Evolutionary conservation across 1,140 invertebrate genomes (phyloP), one percentile per base, ranked within the genome.

Genomic region (Drosophila baimaii): DNA sequence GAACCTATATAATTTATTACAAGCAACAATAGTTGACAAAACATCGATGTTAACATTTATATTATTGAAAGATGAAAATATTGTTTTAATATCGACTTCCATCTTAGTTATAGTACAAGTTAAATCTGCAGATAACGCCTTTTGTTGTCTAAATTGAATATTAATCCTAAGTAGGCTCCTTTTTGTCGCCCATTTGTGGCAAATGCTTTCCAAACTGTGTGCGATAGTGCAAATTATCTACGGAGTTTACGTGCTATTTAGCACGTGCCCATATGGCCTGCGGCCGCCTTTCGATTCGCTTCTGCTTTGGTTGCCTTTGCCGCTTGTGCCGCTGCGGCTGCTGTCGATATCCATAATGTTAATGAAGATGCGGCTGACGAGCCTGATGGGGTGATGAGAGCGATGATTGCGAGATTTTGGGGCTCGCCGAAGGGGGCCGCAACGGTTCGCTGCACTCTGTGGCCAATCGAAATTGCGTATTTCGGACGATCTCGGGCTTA

Each of bases 381-480:
- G 57, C 37, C 27, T 43, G 66, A 65, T 65, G 63, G 56, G 63
- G 63, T 69, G 65, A 64, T 69, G 64, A 41, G 43, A 72, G 52
- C 69, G 21, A 71, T 71, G 69, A 72, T 72, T 71, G 66, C 66
- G 25, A 72, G 49, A 71, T 33, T 33, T 71, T 25, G 49, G 51
- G 29, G 31, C 25, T 39, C 33, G 51, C 73, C 62, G 29, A 49
- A 43, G 62, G 62, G 62, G 62, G 46, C 47, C 55, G 41, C 55
- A 47, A 77, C 74, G 68, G 73, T 77, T 77, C 47, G 69, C 70
- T 88, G 79, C 79, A 86, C 59, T 82, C 71, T 52, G 46, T 65
- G 66, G 79, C 82, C 77, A 79, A 82, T 88, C 76, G 70, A 69
- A 82, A 82, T 77, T 79, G 75, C 79, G 83, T 77, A 82, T 79